Base-by-base conservation (phyloP, 2,888 invertebrate genomes). In the Dinocampus coccinellae region DNA sequence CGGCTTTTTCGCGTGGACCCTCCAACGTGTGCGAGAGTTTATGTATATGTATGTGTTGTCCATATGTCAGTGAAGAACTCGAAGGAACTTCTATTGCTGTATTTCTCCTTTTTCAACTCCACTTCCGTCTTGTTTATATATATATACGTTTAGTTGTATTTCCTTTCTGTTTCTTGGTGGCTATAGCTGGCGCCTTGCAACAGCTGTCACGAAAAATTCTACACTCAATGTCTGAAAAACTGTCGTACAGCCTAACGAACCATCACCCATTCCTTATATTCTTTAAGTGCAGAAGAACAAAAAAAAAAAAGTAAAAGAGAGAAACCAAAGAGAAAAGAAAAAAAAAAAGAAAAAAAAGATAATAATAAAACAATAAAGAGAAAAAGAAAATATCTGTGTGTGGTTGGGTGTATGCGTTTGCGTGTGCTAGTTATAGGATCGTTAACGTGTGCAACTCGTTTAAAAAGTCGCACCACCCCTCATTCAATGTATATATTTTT, bases 221-320 rank as follows among this genome's bases (percentile, higher is more conserved):
- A 73, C 76, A 74, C 62, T 76, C 71, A 58, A 73, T 78, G 75
- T 76, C 76, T 80, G 82, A 84, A 84, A 84, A 84, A 84, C 82
- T 81, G 42, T 20, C 24, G 78, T 78, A 81, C 78, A 80, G 83
- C 80, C 83, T 86, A 85, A 86, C 85, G 86, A 85, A 85, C 85
- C 85, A 77, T 85, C 78, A 76, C 64, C 73, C 71, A 82, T 82
- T 83, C 79, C 81, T 79, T 58, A 58, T 58, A 36, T 65, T 81
- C 81, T 84, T 81, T 82, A 82, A 16, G 47, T 16, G 47, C 24
- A 16, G 34, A 62, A 53, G 26, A 29, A 36, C 7, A 20, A n/a
- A 64, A 29, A 57, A 2, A 10, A 42, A 42, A 1, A 20, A 47
- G 16, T 16, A 39, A 39, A 39, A 39, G 39, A 39, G 6, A 2